These are phyloP conservation scores for Lynx canadensis DNA, from an alignment of 2,113 vertebrate species.

Conservation along the genomic window DNA sequence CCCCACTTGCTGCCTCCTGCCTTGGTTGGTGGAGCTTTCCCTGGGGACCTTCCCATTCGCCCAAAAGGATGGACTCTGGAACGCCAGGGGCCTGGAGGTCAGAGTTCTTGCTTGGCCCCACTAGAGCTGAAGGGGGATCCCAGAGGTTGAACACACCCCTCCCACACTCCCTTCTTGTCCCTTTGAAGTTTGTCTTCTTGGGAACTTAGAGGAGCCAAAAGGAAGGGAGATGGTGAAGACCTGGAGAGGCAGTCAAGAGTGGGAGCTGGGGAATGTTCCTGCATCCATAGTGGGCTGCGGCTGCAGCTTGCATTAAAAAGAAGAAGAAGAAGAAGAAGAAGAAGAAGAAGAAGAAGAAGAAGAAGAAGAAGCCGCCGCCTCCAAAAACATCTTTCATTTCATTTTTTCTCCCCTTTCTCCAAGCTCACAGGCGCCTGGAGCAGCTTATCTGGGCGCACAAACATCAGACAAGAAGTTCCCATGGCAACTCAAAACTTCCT, in stretches of 20 bases:
- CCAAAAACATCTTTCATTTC: not conserved
- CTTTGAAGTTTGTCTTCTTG: not conserved
- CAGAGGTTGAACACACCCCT: not conserved
- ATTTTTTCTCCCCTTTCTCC: not conserved
- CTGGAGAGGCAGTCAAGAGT: not conserved
- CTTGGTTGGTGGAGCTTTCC: not conserved
- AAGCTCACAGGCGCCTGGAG: not conserved
- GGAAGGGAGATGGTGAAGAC: not conserved
- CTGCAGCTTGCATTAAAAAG: not conserved
- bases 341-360: not conserved
- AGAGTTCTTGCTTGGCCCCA: not conserved
- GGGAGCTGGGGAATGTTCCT: not conserved
- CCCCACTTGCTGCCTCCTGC: not conserved
- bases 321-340: not conserved
- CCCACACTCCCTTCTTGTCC: not conserved
- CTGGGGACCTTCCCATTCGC: not conserved
- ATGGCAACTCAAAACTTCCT: slow-evolving; percentile 77
- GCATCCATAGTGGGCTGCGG: not conserved
- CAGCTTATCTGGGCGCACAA: slow-evolving; percentile 60
- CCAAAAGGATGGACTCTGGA: not conserved
- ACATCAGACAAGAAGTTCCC: slow-evolving; percentile 79
- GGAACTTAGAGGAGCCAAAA: not conserved
- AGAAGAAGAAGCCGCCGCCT: not conserved
- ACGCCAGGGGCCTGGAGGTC: not conserved
- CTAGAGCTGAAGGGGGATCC: not conserved